phyloP scores from a whole-genome alignment of 2,888 invertebrate genomes.

The Aphidoletes aphidimyza region DNA sequence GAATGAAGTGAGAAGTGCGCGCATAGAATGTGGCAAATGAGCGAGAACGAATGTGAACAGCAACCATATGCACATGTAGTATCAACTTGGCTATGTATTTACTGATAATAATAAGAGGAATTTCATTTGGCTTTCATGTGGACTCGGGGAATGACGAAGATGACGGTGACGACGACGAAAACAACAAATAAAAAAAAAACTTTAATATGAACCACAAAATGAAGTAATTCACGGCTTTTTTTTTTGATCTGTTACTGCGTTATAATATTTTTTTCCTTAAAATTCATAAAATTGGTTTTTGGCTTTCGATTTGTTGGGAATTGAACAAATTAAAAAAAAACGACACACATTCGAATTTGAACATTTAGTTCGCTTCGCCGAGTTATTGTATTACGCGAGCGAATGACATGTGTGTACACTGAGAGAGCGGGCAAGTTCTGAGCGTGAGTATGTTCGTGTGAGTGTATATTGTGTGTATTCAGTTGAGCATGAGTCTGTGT shows the following conservation, averaged over 20 bases:
- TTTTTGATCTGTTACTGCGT: not conserved
- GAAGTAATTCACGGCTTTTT: not conserved
- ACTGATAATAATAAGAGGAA: slow-evolving; percentile 35
- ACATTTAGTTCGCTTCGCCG: slow-evolving; percentile 17
- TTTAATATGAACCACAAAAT: slow-evolving; percentile 15
- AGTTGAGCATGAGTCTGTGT: slow-evolving; percentile 25
- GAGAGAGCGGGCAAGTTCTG: not conserved
- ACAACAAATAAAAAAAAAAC: not conserved
- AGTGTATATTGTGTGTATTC: not conserved
- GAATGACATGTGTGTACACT: slow-evolving; percentile 31
- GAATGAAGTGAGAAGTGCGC: too few relatives aligned
- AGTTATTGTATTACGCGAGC: not conserved
- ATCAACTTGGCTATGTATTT: slow-evolving; percentile 19
- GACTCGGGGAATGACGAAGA: too few relatives aligned
- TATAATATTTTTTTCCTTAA: not conserved
- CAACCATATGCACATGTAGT: not conserved
- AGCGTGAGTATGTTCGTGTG: not conserved
- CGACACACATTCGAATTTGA: too few relatives aligned
- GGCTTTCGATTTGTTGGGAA: not conserved
- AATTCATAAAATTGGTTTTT: slow-evolving; percentile 15
- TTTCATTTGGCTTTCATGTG: slow-evolving; percentile 17
- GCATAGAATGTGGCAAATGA: not conserved
- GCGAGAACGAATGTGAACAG: not conserved
- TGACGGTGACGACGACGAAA: too few relatives aligned
- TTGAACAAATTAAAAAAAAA: too few relatives aligned